Conservation (phyloP, 2,113 vertebrate species). For the Phainopepla nitens region DNA sequence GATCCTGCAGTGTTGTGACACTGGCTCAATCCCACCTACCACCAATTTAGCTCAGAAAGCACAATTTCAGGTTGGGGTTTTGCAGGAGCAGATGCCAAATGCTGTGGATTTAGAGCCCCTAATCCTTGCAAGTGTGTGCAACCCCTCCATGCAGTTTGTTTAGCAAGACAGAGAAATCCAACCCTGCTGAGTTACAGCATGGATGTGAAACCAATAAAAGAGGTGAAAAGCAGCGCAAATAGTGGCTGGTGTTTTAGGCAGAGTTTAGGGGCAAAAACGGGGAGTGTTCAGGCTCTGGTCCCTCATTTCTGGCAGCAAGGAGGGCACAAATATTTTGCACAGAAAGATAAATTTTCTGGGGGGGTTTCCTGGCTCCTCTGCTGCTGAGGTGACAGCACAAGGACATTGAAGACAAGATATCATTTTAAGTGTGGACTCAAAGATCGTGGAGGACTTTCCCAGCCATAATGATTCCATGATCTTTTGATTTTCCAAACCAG, state of each 20-base stretch:
- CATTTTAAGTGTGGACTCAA: neutral
- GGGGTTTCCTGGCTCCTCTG: neutral
- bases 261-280: neutral
- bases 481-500: neutral
- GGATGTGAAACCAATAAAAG: neutral
- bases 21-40: neutral
- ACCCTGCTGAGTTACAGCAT: neutral
- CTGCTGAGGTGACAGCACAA: neutral
- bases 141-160: rapidly evolving
- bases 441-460: neutral
- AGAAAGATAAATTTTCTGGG: neutral
- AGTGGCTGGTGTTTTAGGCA: neutral
- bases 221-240: neutral
- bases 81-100: neutral
- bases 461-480: rapidly evolving
- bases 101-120: neutral
- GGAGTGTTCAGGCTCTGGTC: neutral
- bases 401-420: rapidly evolving
- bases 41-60: rapidly evolving
- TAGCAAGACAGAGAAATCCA: neutral
- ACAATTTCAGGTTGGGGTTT: neutral
- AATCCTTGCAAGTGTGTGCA: neutral
- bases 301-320: rapidly evolving
- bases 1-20: neutral
- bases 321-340: rapidly evolving